Evolutionary conservation across 2,888 invertebrate species (phyloP), one percentile per base, ranked within the genome.

Genomic region (Phalera bucephala): DNA sequence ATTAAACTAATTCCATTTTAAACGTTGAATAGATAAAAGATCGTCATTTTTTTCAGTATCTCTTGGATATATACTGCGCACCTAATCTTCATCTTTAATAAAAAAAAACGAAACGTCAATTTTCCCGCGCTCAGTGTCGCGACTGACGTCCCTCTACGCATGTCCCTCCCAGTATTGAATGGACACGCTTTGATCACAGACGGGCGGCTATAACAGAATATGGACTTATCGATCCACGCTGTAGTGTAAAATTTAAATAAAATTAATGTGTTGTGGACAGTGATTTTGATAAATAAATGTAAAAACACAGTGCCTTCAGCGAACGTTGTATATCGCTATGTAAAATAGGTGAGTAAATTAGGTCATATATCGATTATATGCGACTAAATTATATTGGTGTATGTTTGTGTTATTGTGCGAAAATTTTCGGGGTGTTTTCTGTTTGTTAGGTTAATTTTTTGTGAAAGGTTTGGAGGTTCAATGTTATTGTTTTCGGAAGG

Each of bases 101-200:
- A 26, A 26, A 26, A 26, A 26, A 13, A 25, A 52, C 41, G 40
- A 44, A 72, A 79, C 72, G 80, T 82, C 81, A 82, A 45, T 70
- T 83, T 85, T 84, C 81, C 82, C 85, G 85, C 86, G 70, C 64
- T 71, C 55, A 6, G 65, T 63, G 66, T 58, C 50, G 46, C 46
- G 43, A 59, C 64, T 52, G 58, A 52, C 45, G 58, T 59, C 58
- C 59, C 52, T 70, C 49, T 84, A 84, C 87, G 86, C 87, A 87
- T 86, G 85, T 57, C 62, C 55, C 22, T 22, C 10, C 23, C 74
- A 76, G 82, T 84, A 85, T 84, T 81, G 81, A 85, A 86, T 85
- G 79, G 69, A 64, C 68, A 62, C 66, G 55, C 72, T 65, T 62
- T 60, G 62, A 64, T 58, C 62, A 58, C 60, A 59, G 60, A 53